Conservation (phyloP, 2,797 vertebrate genomes). For the Alectoris magna region DNA sequence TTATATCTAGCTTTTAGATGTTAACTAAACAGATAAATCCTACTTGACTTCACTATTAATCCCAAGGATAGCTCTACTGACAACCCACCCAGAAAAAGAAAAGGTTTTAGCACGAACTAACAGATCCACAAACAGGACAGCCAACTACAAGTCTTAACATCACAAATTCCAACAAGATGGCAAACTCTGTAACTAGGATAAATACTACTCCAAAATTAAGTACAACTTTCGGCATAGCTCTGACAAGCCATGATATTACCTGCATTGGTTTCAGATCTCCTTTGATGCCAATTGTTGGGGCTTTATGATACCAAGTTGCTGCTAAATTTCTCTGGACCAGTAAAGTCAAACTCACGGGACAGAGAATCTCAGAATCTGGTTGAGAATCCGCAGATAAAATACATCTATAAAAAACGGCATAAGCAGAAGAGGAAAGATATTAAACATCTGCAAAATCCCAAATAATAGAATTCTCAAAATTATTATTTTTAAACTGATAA, state of each 20-base stretch:
- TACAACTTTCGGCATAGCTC: background rate
- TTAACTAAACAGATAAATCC: background rate
- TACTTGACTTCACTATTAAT: background rate
- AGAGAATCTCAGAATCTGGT: constrained; percentile 85
- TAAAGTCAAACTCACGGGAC: constrained; percentile 90
- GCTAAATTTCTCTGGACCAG: constrained; percentile 91
- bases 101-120: background rate
- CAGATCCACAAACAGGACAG: background rate
- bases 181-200: background rate
- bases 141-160: background rate
- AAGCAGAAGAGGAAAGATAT: background rate
- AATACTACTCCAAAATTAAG: background rate
- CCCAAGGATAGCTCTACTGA: background rate
- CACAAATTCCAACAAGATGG: background rate
- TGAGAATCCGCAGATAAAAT: constrained; percentile 63
- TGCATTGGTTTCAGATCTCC: constrained; percentile 95
- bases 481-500: background rate
- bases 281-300: constrained; percentile 87
- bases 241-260: constrained; percentile 72
- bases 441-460: background rate
- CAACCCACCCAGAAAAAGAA: background rate
- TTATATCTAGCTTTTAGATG: background rate
- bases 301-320: constrained; percentile 88
- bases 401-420: constrained; percentile 67
- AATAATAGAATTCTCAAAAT: background rate